Base-by-base conservation (phyloP, 1,140 invertebrate genomes). In the Papilio glaucus region DNA sequence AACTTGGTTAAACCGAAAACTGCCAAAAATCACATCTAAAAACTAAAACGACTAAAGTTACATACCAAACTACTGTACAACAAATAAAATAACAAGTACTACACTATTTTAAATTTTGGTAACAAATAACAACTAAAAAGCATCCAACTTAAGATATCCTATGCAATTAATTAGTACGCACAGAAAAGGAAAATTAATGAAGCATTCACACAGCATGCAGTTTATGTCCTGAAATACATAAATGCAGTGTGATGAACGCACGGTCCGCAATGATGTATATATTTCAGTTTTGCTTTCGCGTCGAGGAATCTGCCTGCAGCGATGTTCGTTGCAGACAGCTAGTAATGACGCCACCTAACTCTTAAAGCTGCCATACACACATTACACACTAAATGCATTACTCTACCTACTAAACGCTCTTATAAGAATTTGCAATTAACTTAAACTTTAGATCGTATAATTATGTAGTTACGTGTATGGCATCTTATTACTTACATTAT, bases 221-320 rank as follows among this genome's bases (percentile, higher is more conserved):
- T 49, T 67, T 69, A 75, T 85, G 83, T 88, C 82, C 85, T 82
- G 84, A 83, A 80, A 78, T 76, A 77, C 77, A 76, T 76, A 73
- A 42, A 71, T 72, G 72, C 73, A 65, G 41, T 70, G 68, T 60
- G 63, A 24, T 70, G 49, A 63, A 42, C 33, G 73, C 65, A 72
- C 24, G 53, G 61, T 72, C 74, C 53, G 68, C 61, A 71, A 57
- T 53, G 49, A 24, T 53, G 60, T 72, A 71, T 73, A 71, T 65
- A 75, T 80, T 75, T 84, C 84, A 88, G 85, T 83, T 79, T 80
- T 83, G 21, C 63, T 89, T 67, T 89, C 49, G 87, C 87, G 86
- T 84, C 83, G 57, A 77, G 87, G 86, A 88, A 89, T 89, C 87
- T 85, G 78, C 79, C 77, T 74, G 73, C 49, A 76, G 81, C 77